phyloP scores from a whole-genome alignment of 2,797 vertebrate species.

The Gallinago nigripennis region DNA sequence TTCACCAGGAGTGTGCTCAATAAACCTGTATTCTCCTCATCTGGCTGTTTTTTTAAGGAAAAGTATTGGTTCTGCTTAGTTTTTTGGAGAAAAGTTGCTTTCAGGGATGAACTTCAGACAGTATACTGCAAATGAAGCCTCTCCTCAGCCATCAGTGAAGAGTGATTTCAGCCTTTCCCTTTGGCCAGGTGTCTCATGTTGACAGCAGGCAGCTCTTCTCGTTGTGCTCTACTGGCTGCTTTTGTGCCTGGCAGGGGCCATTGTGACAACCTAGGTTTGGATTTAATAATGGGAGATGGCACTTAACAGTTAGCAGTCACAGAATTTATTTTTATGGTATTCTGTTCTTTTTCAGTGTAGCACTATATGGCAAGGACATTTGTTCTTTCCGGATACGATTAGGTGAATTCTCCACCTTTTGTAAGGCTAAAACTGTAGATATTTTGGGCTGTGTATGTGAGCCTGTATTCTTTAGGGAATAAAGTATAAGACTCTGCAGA shows the following conservation, averaged over 20 bases:
- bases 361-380: not conserved
- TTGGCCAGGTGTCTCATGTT: not conserved
- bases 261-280: not conserved
- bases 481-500: not conserved
- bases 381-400: not conserved
- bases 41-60: not conserved
- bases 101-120: not conserved
- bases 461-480: conserved; percentile 18
- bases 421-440: not conserved
- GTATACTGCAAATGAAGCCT: not conserved
- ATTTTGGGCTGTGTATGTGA: conserved; percentile 15
- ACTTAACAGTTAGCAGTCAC: not conserved
- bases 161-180: not conserved
- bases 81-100: not conserved
- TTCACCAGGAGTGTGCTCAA: not conserved
- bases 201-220: not conserved
- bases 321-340: not conserved
- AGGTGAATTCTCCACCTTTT: not conserved
- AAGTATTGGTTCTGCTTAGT: not conserved
- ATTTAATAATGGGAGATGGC: not conserved
- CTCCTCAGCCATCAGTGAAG: not conserved
- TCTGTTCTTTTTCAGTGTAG: not conserved
- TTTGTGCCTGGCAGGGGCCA: not conserved
- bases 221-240: not conserved
- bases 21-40: not conserved